A percentile compares a stretch with the other conserved stretches of the same genome.
Evolutionary conservation across 2,797 vertebrate genomes (phyloP).

Genomic region (Antennarius maculatus): DNA sequence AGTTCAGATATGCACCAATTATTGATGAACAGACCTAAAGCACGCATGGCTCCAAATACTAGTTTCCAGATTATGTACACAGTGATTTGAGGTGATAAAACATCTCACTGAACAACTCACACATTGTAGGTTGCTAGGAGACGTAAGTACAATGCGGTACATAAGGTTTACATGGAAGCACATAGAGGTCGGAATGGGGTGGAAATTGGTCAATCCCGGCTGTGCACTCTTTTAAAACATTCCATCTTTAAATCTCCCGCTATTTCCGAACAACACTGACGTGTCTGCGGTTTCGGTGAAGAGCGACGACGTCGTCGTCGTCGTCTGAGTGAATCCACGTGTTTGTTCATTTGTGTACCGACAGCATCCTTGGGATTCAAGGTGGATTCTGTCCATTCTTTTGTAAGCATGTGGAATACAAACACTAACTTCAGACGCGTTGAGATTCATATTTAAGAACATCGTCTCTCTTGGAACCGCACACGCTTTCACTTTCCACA

Average conservation of each 20-base stretch:
- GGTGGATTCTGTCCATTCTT: not conserved
- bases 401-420: conserved; percentile 7
- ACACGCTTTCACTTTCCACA: not conserved
- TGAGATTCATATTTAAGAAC: not conserved
- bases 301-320: not conserved
- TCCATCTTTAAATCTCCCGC: not conserved
- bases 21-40: conserved; percentile 20
- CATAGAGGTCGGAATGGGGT: conserved; percentile 1
- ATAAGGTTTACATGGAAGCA: conserved; percentile 29
- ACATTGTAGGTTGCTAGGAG: conserved; percentile 17
- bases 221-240: conserved; percentile 4
- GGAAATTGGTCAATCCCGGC: not conserved
- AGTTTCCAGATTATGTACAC: conserved; percentile 40
- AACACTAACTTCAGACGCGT: not conserved
- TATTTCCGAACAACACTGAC: not conserved
- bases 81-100: conserved; percentile 37
- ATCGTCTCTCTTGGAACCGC: not conserved
- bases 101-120: conserved; percentile 12
- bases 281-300: conserved; percentile 8
- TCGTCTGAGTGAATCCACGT: not conserved
- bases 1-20: conserved; percentile 33
- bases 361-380: not conserved
- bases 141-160: conserved; percentile 16
- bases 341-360: conserved; percentile 9
- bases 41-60: conserved; percentile 36